These are phyloP conservation scores for Lutjanus erythropterus DNA, from an alignment of 2,113 vertebrate genomes.

Conservation along the genomic window DNA sequence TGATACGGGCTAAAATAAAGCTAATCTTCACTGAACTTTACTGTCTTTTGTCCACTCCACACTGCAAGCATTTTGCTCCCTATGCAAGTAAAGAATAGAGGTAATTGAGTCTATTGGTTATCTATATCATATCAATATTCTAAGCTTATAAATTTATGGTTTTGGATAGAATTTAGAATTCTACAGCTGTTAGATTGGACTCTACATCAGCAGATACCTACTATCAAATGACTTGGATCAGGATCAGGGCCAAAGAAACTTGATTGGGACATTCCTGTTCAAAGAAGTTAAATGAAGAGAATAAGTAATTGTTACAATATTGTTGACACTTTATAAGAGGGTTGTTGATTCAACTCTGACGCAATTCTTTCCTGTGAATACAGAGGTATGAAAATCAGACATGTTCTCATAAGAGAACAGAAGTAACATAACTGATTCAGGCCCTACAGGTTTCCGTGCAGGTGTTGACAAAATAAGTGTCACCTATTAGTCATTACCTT, in stretches of 20 bases:
- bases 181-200: background rate
- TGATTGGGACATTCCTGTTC: too few relatives aligned
- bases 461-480: slow-evolving; percentile 54
- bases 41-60: too few relatives aligned
- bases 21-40: too few relatives aligned
- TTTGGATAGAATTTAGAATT: background rate
- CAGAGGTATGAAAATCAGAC: slow-evolving; percentile 47
- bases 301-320: too few relatives aligned
- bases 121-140: too few relatives aligned
- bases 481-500: slow-evolving; percentile 28
- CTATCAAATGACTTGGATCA: background rate
- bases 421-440: slow-evolving; percentile 35
- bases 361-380: slow-evolving; percentile 4
- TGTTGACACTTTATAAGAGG: background rate
- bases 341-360: slow-evolving; percentile 17
- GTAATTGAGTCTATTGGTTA: background rate
- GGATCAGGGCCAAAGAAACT: background rate
- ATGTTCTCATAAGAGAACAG: slow-evolving; percentile 48
- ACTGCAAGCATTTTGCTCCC: too few relatives aligned
- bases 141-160: background rate
- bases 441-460: slow-evolving; percentile 28
- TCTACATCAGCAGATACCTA: background rate
- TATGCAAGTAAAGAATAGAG: background rate
- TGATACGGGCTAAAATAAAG: background rate
- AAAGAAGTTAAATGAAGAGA: too few relatives aligned